phyloP scores from a whole-genome alignment of 2,888 invertebrate genomes.

The Rhagonycha fulva region DNA sequence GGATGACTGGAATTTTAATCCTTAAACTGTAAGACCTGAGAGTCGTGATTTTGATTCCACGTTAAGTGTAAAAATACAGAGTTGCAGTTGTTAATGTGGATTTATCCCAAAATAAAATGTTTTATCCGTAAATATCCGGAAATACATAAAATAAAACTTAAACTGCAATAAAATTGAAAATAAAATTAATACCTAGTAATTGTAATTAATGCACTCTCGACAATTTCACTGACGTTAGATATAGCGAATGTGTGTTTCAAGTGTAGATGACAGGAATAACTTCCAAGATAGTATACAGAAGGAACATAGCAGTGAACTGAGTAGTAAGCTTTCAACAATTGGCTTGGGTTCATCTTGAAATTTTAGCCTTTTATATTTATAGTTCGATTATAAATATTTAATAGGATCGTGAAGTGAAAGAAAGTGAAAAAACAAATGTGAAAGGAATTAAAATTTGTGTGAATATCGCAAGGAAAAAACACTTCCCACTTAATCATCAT shows the following conservation, averaged over 20 bases:
- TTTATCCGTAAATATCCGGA: too few species aligned
- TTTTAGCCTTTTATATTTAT: constrained; percentile 20
- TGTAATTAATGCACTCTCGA: neutral
- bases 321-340: constrained; percentile 28
- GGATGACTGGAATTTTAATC: too few species aligned
- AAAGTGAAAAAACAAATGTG: neutral
- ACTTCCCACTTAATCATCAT: neutral
- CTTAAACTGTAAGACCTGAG: too few species aligned
- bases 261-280: constrained; percentile 18
- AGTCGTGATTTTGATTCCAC: too few species aligned
- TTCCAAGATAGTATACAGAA: constrained; percentile 11
- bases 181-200: neutral
- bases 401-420: neutral
- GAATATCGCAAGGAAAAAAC: neutral
- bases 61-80: too few species aligned
- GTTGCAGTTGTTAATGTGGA: too few species aligned
- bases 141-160: too few species aligned
- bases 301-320: constrained; percentile 18
- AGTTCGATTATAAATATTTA: constrained; percentile 17
- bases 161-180: too few species aligned
- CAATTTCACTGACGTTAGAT: neutral
- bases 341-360: constrained; percentile 19
- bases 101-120: too few species aligned
- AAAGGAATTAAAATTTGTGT: neutral
- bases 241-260: neutral